Evolutionary conservation across 2,888 invertebrate species (phyloP).

Genomic region (Caenorhabditis sp.): DNA sequence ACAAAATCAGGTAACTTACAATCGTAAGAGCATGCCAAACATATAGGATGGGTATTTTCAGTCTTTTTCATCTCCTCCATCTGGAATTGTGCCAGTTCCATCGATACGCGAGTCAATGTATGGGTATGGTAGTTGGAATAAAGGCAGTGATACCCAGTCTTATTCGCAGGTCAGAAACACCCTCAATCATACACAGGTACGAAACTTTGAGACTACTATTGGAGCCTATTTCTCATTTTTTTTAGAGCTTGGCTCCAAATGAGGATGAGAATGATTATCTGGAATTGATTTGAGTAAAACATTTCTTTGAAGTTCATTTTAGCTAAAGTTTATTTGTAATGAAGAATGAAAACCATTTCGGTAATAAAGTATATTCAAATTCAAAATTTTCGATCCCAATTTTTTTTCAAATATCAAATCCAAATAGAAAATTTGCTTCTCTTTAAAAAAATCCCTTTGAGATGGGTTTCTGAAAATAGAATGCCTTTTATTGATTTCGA

Average conservation of each 20-base stretch:
- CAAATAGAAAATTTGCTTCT: too few relatives aligned
- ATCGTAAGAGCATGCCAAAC: neutral
- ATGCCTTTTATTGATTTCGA: too few relatives aligned
- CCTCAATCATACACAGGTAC: neutral
- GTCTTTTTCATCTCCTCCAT: neutral
- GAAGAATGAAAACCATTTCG: neutral
- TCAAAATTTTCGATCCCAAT: too few relatives aligned
- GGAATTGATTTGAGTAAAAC: neutral
- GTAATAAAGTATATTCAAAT: too few relatives aligned
- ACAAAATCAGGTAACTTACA: neutral
- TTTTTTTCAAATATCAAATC: too few relatives aligned
- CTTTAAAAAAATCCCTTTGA: too few relatives aligned
- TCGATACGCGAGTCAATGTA: neutral
- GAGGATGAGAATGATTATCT: conserved; percentile 5
- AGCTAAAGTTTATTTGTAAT: neutral
- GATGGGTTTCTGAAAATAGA: too few relatives aligned
- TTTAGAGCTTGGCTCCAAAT: neutral
- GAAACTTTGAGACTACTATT: neutral
- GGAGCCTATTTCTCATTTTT: neutral
- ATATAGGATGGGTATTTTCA: neutral
- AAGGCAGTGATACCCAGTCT: neutral
- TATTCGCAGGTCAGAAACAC: conserved; percentile 2
- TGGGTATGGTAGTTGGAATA: neutral
- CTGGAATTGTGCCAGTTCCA: neutral
- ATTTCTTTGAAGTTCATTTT: neutral